These are phyloP conservation scores for Hydropotes inermis DNA, from an alignment of 2,113 vertebrate species.

Conservation along the genomic window DNA sequence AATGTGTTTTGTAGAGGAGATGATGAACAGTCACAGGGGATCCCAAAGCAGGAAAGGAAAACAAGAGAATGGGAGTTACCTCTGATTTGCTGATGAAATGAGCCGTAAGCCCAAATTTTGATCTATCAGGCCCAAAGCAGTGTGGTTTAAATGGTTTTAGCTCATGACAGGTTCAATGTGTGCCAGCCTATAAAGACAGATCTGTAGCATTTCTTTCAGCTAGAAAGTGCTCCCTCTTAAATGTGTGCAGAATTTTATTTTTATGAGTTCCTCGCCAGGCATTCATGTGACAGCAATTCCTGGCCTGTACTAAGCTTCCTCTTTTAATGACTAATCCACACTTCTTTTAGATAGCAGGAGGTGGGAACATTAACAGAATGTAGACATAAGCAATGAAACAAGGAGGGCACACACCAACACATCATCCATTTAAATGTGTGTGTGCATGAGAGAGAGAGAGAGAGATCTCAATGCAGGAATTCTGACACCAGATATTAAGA, in stretches of 20 bases:
- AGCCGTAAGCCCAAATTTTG: background rate
- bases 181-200: background rate
- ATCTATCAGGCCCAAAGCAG: background rate
- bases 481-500: background rate
- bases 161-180: background rate
- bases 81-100: background rate
- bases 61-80: background rate
- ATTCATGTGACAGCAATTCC: conserved; percentile 8
- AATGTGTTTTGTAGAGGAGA: background rate
- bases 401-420: background rate
- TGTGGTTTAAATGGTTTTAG: background rate
- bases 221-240: background rate
- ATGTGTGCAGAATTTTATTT: conserved; percentile 30
- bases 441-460: background rate
- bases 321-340: conserved; percentile 36
- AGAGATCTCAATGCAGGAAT: background rate
- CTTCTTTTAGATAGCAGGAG: background rate
- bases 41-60: background rate
- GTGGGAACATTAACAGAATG: background rate
- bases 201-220: background rate
- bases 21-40: background rate
- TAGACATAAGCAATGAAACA: background rate
- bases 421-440: background rate
- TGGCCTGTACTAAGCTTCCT: background rate
- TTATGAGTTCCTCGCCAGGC: background rate